Evolutionary conservation across 2,113 vertebrate genomes (phyloP).

Genomic region (Ginglymostoma cirratum): DNA sequence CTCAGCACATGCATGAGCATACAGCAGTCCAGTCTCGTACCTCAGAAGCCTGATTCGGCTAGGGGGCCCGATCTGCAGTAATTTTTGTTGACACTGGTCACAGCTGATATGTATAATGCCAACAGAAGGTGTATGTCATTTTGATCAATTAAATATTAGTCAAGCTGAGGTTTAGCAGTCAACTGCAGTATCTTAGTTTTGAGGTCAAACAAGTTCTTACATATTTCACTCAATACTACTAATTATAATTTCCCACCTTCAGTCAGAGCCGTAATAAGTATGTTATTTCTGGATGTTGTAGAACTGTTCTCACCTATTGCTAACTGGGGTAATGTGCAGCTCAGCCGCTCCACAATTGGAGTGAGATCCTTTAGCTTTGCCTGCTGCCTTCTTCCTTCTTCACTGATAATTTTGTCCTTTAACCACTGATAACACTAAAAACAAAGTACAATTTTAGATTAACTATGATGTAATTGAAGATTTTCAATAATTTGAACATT

Average conservation of each 20-base stretch:
- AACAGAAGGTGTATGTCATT: not conserved
- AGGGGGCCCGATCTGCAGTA: too few relatives aligned
- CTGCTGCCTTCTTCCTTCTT: slow-evolving; percentile 90
- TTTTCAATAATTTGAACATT: not conserved
- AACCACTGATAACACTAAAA: slow-evolving; percentile 93
- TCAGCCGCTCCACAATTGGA: slow-evolving; percentile 85
- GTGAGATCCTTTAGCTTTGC: slow-evolving; percentile 84
- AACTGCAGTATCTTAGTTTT: not conserved
- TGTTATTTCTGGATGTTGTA: not conserved
- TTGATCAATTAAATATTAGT: not conserved
- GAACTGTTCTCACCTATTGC: slow-evolving; percentile 73
- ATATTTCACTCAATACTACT: not conserved
- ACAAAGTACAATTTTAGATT: not conserved
- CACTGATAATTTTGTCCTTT: slow-evolving; percentile 90
- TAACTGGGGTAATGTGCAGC: slow-evolving; percentile 89
- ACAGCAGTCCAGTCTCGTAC: not conserved
- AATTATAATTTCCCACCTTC: not conserved
- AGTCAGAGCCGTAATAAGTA: not conserved
- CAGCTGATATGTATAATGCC: not conserved
- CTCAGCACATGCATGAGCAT: not conserved
- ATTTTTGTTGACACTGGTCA: not conserved
- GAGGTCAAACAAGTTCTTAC: not conserved
- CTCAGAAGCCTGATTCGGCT: not conserved
- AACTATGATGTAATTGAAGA: not conserved
- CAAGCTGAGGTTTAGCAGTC: not conserved